Conservation (phyloP, 2,113 vertebrate species). For the Apistogramma diplotaenia region DNA sequence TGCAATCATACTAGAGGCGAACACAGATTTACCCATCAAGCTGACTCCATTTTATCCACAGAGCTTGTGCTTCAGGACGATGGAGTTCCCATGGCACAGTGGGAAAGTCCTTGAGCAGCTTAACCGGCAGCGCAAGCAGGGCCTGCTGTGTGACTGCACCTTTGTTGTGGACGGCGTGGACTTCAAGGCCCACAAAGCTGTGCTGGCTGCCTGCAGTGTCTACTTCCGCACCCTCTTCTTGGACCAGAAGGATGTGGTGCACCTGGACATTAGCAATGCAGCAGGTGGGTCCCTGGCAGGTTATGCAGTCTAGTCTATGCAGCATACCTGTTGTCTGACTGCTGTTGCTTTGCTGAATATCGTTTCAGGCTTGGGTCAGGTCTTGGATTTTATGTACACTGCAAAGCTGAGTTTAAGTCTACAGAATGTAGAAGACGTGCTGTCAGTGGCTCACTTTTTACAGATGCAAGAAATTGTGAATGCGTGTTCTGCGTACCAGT, state of each 20-base stretch:
- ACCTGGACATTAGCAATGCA: conserved; percentile 97
- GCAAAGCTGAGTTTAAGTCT: conserved; percentile 87
- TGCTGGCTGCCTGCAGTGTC: conserved; percentile 93
- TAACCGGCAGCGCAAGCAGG: conserved; percentile 91
- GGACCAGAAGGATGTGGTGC: conserved; percentile 97
- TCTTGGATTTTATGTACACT: conserved; percentile 98
- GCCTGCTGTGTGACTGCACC: conserved; percentile 95
- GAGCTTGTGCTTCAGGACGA: conserved; percentile 60
- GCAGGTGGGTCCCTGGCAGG: conserved; percentile 77
- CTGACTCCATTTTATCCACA: not conserved
- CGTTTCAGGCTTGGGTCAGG: conserved; percentile 87
- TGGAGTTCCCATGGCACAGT: conserved; percentile 99
- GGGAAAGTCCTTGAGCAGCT: conserved; percentile 91
- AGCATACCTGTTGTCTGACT: not conserved
- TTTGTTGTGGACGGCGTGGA: conserved; percentile 96
- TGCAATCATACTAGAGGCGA: not conserved
- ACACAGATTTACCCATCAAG: not conserved
- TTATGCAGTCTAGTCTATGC: not conserved
- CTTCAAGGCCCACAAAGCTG: conserved; percentile 96
- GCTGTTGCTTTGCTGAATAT: not conserved
- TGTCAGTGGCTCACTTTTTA: conserved; percentile 91
- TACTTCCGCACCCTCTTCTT: conserved; percentile 95
- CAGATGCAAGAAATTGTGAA: conserved; percentile 94
- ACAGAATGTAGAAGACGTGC: conserved; percentile 90
- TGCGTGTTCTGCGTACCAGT: conserved; percentile 88